Conservation (phyloP, 2,113 vertebrate genomes). For the Bufo gargarizans region DNA sequence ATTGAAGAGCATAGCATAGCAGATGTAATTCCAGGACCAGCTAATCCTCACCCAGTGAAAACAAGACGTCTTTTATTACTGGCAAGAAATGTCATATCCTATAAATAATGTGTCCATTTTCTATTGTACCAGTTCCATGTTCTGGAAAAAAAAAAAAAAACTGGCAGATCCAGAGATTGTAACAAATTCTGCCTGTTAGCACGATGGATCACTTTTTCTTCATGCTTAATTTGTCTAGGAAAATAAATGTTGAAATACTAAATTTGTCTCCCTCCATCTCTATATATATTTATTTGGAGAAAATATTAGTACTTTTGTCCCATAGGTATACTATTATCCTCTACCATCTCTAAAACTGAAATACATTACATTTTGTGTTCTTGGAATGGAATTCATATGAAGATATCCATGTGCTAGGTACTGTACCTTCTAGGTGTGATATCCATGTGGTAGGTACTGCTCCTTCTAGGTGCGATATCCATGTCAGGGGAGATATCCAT, state of each 20-base stretch:
- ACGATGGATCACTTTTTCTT: neutral
- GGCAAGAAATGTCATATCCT: slow-evolving; percentile 17
- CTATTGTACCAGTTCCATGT: slow-evolving; percentile 1
- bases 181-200: neutral
- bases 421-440: too few relatives aligned
- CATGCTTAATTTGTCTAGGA: neutral
- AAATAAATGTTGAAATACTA: neutral
- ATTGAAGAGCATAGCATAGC: slow-evolving; percentile 11
- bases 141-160: neutral
- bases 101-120: slow-evolving; percentile 26
- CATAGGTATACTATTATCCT: neutral
- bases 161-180: neutral
- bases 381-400: neutral
- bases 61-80: slow-evolving; percentile 11
- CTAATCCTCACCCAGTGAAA: slow-evolving; percentile 28
- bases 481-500: too few relatives aligned
- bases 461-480: too few relatives aligned
- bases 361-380: neutral
- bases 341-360: neutral
- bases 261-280: neutral
- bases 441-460: too few relatives aligned
- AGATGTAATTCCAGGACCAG: slow-evolving; percentile 13
- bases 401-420: too few relatives aligned
- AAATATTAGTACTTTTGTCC: neutral
- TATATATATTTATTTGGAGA: neutral